phyloP scores from a whole-genome alignment of 2,113 vertebrate genomes.

The Etheostoma cragini region DNA sequence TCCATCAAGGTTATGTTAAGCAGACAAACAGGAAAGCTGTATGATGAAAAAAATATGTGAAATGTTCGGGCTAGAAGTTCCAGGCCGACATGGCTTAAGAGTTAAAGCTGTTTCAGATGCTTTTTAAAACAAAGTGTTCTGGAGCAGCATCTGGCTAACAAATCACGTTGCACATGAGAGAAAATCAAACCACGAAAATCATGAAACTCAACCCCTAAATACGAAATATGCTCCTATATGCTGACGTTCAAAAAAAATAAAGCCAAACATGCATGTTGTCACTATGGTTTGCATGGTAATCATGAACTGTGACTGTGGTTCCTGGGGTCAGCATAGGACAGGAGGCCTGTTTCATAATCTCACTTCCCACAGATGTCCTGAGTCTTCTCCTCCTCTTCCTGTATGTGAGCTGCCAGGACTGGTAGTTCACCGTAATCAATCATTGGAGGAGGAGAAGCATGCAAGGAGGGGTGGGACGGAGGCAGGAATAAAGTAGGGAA shows the following conservation, averaged over 20 bases:
- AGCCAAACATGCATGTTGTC: conserved; percentile 20
- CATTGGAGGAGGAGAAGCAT: conserved; percentile 4
- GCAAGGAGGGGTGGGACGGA: conserved; percentile 11
- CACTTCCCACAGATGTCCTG: conserved; percentile 72
- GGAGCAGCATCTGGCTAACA: conserved; percentile 25
- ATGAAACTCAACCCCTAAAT: neutral
- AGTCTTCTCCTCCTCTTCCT: conserved; percentile 65
- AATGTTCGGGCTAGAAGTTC: conserved; percentile 3
- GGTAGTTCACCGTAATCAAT: conserved; percentile 50
- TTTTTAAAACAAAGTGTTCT: conserved; percentile 36
- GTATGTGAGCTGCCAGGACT: conserved; percentile 56
- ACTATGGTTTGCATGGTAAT: neutral
- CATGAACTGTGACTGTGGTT: conserved; percentile 8
- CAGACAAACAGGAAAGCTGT: neutral
- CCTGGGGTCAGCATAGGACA: conserved; percentile 54
- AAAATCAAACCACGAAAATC: conserved; percentile 17
- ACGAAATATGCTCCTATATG: neutral
- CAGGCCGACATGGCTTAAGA: conserved; percentile 2
- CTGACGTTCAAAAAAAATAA: neutral
- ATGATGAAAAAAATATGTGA: conserved; percentile 11
- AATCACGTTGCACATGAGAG: neutral
- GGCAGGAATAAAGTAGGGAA: neutral
- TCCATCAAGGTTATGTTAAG: neutral
- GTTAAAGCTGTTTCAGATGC: conserved; percentile 43
- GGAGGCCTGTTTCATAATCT: conserved; percentile 66